phyloP scores from a whole-genome alignment of 2,888 invertebrate species.

The Drosophila anomalata region DNA sequence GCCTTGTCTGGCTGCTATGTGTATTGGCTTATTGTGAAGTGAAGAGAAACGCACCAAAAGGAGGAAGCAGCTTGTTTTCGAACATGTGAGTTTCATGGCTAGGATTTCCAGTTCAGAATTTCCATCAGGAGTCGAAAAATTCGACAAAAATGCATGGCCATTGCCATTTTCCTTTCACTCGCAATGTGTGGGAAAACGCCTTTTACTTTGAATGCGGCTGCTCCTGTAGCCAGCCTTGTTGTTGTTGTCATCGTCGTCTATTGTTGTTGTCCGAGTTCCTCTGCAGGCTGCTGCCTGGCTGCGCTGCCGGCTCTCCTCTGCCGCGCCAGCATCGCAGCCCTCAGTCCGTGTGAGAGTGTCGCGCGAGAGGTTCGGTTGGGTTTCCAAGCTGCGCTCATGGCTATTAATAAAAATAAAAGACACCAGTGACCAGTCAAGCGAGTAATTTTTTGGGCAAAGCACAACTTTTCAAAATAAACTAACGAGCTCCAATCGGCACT shows the following conservation, averaged over 20 bases:
- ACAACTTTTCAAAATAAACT: conserved; percentile 33
- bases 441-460: conserved; percentile 23
- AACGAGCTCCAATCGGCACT: conserved; percentile 33
- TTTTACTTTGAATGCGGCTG: conserved; percentile 60
- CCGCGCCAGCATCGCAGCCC: conserved; percentile 18
- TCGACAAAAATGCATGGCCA: conserved; percentile 1
- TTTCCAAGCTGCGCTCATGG: conserved; percentile 54
- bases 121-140: conserved; percentile 21
- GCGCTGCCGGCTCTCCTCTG: conserved; percentile 24
- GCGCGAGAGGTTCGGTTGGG: conserved; percentile 22
- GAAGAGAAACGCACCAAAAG: conserved; percentile 60
- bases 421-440: conserved; percentile 43
- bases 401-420: conserved; percentile 58
- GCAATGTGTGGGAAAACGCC: conserved; percentile 61
- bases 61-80: conserved; percentile 43
- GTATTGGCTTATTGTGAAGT: conserved; percentile 37
- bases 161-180: conserved; percentile 67
- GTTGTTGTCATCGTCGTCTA: conserved; percentile 12
- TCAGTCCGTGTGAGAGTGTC: conserved; percentile 53
- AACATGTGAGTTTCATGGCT: conserved; percentile 48
- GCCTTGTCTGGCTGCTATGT: conserved; percentile 52
- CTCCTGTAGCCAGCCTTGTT: conserved; percentile 5
- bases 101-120: conserved; percentile 51
- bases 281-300: conserved; percentile 17
- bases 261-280: conserved; percentile 12